phyloP scores from a whole-genome alignment of 2,888 invertebrate species.

The Cephus rjabovi region DNA sequence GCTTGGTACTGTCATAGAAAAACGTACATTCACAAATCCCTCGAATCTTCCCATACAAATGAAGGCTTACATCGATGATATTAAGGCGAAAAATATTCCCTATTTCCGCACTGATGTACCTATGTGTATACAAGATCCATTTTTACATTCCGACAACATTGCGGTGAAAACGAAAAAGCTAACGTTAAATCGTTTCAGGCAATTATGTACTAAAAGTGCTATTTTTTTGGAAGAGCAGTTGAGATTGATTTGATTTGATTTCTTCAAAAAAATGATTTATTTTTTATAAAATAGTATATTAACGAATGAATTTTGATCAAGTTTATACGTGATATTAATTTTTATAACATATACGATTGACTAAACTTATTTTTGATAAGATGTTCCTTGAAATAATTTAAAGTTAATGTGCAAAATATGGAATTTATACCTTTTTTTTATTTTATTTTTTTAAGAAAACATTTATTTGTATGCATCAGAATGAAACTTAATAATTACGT shows the following conservation, averaged over 20 bases:
- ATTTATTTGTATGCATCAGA: too few relatives aligned
- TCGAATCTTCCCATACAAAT: slow-evolving; percentile 62
- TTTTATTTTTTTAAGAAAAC: too few relatives aligned
- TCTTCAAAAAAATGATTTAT: background rate
- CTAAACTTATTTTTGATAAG: background rate
- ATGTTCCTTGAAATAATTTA: background rate
- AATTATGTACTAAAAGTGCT: slow-evolving; percentile 6
- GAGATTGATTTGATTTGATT: background rate
- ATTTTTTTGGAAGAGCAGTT: background rate
- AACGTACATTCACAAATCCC: slow-evolving; percentile 59
- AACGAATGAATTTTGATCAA: too few relatives aligned
- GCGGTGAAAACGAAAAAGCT: slow-evolving; percentile 65
- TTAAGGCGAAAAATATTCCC: slow-evolving; percentile 34
- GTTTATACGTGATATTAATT: too few relatives aligned
- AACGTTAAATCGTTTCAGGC: slow-evolving; percentile 29
- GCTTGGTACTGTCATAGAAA: slow-evolving; percentile 63
- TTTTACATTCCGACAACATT: slow-evolving; percentile 72
- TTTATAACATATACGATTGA: too few relatives aligned
- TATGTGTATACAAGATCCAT: slow-evolving; percentile 74
- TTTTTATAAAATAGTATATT: background rate
- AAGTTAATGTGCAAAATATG: background rate
- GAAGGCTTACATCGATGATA: slow-evolving; percentile 57
- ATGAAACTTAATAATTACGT: too few relatives aligned
- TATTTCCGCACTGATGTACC: slow-evolving; percentile 61
- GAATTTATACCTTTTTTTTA: background rate